Percentiles rank a stretch among this genome's conserved stretches.
Conservation (phyloP, 2,113 vertebrate species). For the Mellivora capensis region DNA sequence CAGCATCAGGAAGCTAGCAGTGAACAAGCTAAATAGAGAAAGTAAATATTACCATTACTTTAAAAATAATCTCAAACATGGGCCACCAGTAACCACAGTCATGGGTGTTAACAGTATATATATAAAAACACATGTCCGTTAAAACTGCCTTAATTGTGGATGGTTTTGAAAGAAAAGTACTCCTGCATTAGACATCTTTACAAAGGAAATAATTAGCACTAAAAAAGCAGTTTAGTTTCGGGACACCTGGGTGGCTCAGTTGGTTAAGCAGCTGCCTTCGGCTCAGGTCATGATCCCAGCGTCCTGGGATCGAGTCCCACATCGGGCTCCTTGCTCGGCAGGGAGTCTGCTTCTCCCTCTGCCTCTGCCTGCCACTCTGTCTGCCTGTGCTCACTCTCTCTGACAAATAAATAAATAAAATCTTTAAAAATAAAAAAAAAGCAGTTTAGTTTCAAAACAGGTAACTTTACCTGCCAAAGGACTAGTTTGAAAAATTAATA, state of each 20-base stretch:
- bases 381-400: too few species aligned
- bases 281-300: too few species aligned
- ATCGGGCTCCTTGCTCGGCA: too few species aligned
- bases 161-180: slow-evolving; percentile 29
- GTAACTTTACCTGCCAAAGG: not conserved
- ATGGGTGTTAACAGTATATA: not conserved
- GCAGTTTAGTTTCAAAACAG: not conserved
- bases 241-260: too few species aligned
- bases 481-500: not conserved
- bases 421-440: too few species aligned
- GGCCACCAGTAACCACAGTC: not conserved
- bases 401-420: too few species aligned
- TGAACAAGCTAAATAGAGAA: slow-evolving; percentile 55
- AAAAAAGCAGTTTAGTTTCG: not conserved
- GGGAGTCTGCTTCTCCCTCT: too few species aligned
- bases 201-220: not conserved
- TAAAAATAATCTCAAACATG: slow-evolving; percentile 38
- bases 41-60: slow-evolving; percentile 56
- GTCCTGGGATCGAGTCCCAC: too few species aligned
- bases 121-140: not conserved
- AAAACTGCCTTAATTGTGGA: not conserved
- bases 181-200: not conserved
- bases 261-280: too few species aligned
- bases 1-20: slow-evolving; percentile 44
- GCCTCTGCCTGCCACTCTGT: too few species aligned